Evolutionary conservation across 2,888 invertebrate species (phyloP).

Genomic region (Cetonia aurata): DNA sequence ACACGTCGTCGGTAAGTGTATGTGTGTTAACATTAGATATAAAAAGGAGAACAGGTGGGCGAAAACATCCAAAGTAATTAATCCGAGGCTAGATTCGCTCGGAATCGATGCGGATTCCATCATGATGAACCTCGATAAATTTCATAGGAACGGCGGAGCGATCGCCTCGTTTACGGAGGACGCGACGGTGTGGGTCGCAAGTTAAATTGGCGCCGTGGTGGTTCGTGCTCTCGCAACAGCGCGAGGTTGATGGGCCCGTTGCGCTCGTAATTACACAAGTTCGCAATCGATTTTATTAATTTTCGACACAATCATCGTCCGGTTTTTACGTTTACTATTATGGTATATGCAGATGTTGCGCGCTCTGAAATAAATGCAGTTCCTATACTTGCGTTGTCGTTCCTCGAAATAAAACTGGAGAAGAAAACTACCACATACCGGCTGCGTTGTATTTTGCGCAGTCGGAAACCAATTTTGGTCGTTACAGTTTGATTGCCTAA

Average conservation of each 20-base stretch:
- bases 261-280: constrained; percentile 27
- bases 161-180: constrained; percentile 6
- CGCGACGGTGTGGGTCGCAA: constrained; percentile 17
- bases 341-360: constrained; percentile 16
- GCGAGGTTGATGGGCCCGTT: constrained; percentile 12
- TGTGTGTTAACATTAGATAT: too few species aligned
- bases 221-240: constrained; percentile 4
- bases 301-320: constrained; percentile 23
- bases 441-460: too few species aligned
- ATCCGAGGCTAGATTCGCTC: constrained; percentile 15
- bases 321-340: constrained; percentile 26
- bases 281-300: constrained; percentile 27
- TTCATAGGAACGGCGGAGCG: constrained; percentile 3
- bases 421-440: too few species aligned
- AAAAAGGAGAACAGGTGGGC: constrained; percentile 4
- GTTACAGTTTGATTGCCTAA: too few species aligned
- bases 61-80: constrained; percentile 21
- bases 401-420: too few species aligned
- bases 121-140: constrained; percentile 19
- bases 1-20: too few species aligned
- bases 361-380: background rate
- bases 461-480: too few species aligned
- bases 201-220: constrained; percentile 13
- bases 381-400: background rate
- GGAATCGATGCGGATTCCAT: constrained; percentile 19